Base-by-base conservation (phyloP, 2,113 vertebrate genomes). In the Nannospalax galili region DNA sequence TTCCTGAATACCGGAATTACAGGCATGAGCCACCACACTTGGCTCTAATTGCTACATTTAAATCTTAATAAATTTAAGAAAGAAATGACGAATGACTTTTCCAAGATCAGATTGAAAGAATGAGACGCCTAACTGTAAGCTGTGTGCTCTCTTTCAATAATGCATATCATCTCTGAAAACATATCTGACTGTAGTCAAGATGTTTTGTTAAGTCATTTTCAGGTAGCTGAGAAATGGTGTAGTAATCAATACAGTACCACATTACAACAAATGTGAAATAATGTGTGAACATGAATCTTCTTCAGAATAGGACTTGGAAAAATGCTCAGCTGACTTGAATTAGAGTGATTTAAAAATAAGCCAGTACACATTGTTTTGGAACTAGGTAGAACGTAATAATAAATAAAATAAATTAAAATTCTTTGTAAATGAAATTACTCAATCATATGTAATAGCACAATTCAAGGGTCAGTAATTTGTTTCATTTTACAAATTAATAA, bases 401-500 rank as follows among this genome's bases (percentile, higher is more conserved):
- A 94, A 96, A 96, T 86, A 95, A 88, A 82, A 82, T 69, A 88
- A 93, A 92, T 90, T n/a, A 35, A 91, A 96, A 75, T 82, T 94
- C 48, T 94, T 92, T 92, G 73, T 82, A 95, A 96, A 85, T 75
- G 40, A 95, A 96, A 94, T 93, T 84, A 96, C 74, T 94, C 37
- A 92, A 92, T 80, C 84, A 92, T 85, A 26, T 70, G 30, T 92
- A 96, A 94, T 65, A 90, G 77, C 67, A 92, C 67, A 93, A 90
- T 94, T 93, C 62, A 84, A 96, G 90, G 95, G 60, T 92, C 91
- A 96, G 69, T 88, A 79, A 94, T 80, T 93, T 94, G 88, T 90
- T 96, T 93, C 85, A 88, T 67, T 96, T 95, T 97, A 92, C 81
- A 96, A 96, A 96, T 94, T 95, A 97, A 93, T 88, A 96, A 96